Evolutionary conservation across 2,888 invertebrate genomes (phyloP), one percentile per base, ranked within the genome.

Genomic region (Priocnemis perturbator): DNA sequence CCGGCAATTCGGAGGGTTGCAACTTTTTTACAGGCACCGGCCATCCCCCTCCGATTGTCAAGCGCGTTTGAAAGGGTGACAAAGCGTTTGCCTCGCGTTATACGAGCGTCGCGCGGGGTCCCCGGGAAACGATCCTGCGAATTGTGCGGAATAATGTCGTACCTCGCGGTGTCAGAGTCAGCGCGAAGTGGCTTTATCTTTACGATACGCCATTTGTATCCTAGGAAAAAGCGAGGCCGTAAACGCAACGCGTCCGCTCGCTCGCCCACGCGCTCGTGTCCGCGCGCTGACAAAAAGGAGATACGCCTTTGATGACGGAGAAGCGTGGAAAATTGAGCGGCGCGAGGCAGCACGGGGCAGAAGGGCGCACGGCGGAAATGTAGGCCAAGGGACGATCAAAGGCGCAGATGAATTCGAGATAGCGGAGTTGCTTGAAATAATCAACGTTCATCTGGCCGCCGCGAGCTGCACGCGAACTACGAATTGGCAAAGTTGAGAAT

Each of bases 61-160:
- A 61, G 59, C 56, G 17, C 60, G 64, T 57, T 66, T 64, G 62
- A 72, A 75, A 69, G 69, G 75, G 67, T 76, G 76, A 74, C 68
- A 75, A 74, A 71, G 59, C 67, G 64, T 37, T 37, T 37, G 37
- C 37, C 37, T 37, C 37, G 37, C 37, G 37, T 37, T 37, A 37
- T 37, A 37, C 37, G 37, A 37, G 37, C 37, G 26, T 11, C 37
- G 37, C 37, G 37, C 37, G 14, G 11, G 4, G 7, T 37, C 37
- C 37, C 37, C 14, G 2, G 37, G 37, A 37, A 74, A 69, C 73
- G 74, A 63, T 61, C 55, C 23, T 64, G 44, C 17, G 73, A 69
- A 73, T 73, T 69, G 59, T 73, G 66, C 63, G 48, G 69, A 66
- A 69, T 69, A 69, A 60, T 60, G 57, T 37, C 53, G 30, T 44